Evolutionary conservation across 2,113 vertebrate species (phyloP).

Genomic region (Ursus arctos): DNA sequence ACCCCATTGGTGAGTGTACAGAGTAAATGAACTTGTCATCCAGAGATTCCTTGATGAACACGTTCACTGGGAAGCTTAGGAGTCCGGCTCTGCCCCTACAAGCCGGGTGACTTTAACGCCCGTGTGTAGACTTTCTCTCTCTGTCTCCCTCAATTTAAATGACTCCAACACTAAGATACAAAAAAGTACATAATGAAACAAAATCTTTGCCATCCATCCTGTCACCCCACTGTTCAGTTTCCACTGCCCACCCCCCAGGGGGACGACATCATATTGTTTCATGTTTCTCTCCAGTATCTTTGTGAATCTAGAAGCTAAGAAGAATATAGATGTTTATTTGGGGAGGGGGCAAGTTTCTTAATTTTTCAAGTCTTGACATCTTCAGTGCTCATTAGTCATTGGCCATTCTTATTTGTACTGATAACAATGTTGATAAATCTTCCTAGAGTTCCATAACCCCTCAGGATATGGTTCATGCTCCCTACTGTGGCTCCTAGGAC

Average conservation of each 20-base stretch:
- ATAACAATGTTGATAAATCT: background rate
- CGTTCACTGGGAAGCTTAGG: background rate
- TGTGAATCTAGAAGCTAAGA: background rate
- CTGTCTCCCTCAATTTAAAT: background rate
- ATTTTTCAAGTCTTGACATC: constrained; percentile 22
- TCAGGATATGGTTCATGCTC: background rate
- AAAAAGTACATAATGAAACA: background rate
- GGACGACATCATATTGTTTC: background rate
- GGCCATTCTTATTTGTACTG: background rate
- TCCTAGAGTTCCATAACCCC: background rate
- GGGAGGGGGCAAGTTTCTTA: background rate
- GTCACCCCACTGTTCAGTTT: background rate
- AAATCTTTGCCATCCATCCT: background rate
- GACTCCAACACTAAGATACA: background rate
- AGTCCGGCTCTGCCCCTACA: background rate
- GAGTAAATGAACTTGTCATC: constrained; percentile 32
- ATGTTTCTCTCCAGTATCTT: background rate
- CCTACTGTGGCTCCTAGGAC: background rate
- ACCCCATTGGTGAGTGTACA: background rate
- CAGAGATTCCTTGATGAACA: background rate
- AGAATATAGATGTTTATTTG: background rate
- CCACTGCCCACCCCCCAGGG: no score
- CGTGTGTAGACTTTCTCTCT: background rate
- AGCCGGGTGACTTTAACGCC: background rate
- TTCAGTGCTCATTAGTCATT: background rate